Evolutionary conservation across 2,113 vertebrate species (phyloP).

Genomic region (Rattus norvegicus): GRCr8 NC_086025.1:63257501-63258000

Average conservation of each 20-base stretch:
- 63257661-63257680: no score
- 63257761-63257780: background rate
- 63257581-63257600: background rate
- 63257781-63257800: no score
- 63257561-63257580: background rate
- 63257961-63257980: background rate
- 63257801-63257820: background rate
- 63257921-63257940: no score
- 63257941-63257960: background rate
- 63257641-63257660: no score
- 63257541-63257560: background rate
- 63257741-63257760: fast-evolving
- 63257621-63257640: background rate
- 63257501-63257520: background rate
- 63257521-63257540: no score
- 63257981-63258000: background rate
- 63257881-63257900: background rate
- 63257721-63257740: background rate
- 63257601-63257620: background rate
- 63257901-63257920: background rate
- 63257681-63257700: background rate
- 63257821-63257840: background rate
- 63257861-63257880: background rate
- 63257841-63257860: background rate
- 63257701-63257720: background rate